Evolutionary conservation across 1,140 invertebrate genomes (phyloP), one percentile per base, ranked within the genome.

Genomic region (Cylas formicarius): DNA sequence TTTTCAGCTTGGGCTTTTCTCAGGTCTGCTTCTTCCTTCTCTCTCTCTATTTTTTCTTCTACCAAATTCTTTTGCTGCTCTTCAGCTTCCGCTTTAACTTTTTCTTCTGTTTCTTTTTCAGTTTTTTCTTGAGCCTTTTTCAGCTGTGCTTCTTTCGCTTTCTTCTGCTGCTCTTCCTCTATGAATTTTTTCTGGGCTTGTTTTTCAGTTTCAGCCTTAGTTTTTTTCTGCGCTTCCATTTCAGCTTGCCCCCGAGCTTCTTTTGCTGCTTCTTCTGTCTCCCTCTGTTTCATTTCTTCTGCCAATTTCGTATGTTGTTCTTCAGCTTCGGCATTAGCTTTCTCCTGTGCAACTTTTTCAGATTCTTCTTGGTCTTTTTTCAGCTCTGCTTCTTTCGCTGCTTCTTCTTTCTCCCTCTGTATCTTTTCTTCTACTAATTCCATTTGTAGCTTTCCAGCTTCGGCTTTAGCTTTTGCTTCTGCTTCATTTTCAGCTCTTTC

Each of bases 351-450:
- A 50, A 43, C 41, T 46, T 56, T 49, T 37, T 50, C 42, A 41
- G 24, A 17, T 35, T 52, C 42, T 23, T 53, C 35, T 49, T 55
- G 32, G 37, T 48, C 23, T 32, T 52, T 28, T 20, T 48, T 24
- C 33, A 52, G 50, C 16, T 58, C 42, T 35, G 51, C 35, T 23
- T 45, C 39, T 23, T 51, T 52, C 28, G 29, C 48, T 33, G 29
- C 18, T 50, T 52, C 48, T 48, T 55, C 48, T 39, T 57, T 44
- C 31, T 53, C 55, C 35, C 32, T 52, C 32, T 53, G 49, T 57
- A 50, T 42, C 39, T 44, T 31, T 56, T 49, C 44, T 50, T 37
- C 23, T 34, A 53, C 26, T 18, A 48, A 26, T 35, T 55, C 50
- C 14, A 56, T 41, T 39, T 53, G 32, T 20, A 29, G 28, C 26